Percentiles rank a stretch among this genome's conserved stretches.
Evolutionary conservation across 2,888 invertebrate genomes (phyloP).

Genomic region (Drosophila kambysellisi): DNA sequence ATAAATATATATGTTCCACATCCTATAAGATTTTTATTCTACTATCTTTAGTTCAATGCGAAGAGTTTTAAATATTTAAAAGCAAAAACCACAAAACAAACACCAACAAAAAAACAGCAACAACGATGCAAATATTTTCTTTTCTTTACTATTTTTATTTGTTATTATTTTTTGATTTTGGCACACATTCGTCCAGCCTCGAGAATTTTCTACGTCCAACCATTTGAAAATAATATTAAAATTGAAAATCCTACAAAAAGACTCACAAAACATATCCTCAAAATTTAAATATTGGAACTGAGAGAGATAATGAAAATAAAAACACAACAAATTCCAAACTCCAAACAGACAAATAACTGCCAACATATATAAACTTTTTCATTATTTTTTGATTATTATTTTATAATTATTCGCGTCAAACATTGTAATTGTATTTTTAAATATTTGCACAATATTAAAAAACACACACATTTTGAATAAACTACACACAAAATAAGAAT

Average conservation of each 20-base stretch:
- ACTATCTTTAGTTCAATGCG: constrained; percentile 62
- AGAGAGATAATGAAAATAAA: constrained; percentile 12
- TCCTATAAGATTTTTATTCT: constrained; percentile 61
- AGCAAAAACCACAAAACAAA: constrained; percentile 37
- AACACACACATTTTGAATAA: constrained; percentile 64
- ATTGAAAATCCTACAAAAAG: constrained; percentile 46
- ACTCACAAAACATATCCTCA: constrained; percentile 58
- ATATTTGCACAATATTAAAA: constrained; percentile 67
- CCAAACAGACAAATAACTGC: constrained; percentile 65
- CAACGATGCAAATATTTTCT: constrained; percentile 49
- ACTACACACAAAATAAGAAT: constrained; percentile 67
- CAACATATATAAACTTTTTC: constrained; percentile 46
- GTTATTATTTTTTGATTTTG: constrained; percentile 18
- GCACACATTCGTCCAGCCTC: constrained; percentile 43
- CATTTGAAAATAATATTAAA: constrained; percentile 28
- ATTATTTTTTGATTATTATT: constrained; percentile 16
- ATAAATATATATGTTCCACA: constrained; percentile 48
- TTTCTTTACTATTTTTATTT: constrained; percentile 9
- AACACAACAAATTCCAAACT: constrained; percentile 12
- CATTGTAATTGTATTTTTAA: constrained; percentile 62
- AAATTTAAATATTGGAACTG: constrained; percentile 34
- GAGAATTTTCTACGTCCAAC: constrained; percentile 70
- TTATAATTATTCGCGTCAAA: constrained; percentile 36
- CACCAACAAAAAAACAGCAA: constrained; percentile 29
- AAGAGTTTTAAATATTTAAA: constrained; percentile 62